phyloP scores from a whole-genome alignment of 2,797 vertebrate genomes.

The Podarcis lilfordi region DNA sequence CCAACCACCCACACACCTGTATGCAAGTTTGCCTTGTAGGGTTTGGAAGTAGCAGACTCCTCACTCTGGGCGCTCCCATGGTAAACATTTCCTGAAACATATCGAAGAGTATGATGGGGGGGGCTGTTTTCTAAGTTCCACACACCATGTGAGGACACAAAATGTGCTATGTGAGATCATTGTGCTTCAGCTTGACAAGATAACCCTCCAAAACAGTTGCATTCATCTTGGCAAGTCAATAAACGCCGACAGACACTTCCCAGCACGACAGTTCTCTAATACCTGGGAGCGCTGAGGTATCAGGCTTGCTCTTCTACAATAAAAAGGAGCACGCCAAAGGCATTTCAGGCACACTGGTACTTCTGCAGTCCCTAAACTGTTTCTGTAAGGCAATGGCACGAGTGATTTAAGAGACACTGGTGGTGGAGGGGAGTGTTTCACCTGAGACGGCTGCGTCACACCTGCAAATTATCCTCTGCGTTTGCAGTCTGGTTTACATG shows the following conservation, averaged over 20 bases:
- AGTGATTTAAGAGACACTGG: not conserved
- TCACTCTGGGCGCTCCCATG: conserved; percentile 29
- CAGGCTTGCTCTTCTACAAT: not conserved
- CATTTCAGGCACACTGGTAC: not conserved
- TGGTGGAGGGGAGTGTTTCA: not conserved
- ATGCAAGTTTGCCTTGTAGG: conserved; percentile 32
- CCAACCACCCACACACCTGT: conserved; percentile 63
- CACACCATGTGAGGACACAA: fast-evolving
- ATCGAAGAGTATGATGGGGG: not conserved
- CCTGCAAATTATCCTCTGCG: not conserved
- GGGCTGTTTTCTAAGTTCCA: not conserved
- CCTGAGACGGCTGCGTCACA: not conserved
- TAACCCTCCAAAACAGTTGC: conserved; percentile 28
- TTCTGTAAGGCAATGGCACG: not conserved
- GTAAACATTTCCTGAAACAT: not conserved
- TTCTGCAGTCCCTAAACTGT: not conserved
- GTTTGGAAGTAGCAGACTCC: not conserved
- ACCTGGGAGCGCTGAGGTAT: not conserved
- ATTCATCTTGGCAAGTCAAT: conserved; percentile 21
- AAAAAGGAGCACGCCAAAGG: not conserved
- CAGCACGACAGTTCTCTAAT: fast-evolving
- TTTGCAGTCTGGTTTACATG: not conserved
- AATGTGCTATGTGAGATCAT: not conserved
- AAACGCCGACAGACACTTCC: not conserved
- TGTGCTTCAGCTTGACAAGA: not conserved